phyloP scores from a whole-genome alignment of 2,113 vertebrate genomes.

The Chascanopsetta lugubris region DNA sequence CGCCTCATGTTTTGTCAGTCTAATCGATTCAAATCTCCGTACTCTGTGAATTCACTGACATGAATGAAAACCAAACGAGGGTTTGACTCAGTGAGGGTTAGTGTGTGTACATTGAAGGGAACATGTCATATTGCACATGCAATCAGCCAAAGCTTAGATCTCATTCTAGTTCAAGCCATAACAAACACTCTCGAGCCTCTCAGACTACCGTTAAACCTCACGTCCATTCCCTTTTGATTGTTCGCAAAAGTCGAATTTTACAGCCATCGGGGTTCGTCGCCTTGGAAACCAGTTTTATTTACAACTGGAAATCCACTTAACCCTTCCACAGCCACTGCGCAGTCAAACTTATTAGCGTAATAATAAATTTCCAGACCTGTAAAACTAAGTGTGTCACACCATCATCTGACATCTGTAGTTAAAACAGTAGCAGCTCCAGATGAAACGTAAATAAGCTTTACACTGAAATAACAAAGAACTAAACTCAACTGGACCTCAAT shows the following conservation, averaged over 20 bases:
- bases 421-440: too few species aligned
- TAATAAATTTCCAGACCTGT: too few species aligned
- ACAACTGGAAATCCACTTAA: neutral
- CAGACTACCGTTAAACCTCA: conserved; percentile 14
- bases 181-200: neutral
- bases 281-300: neutral
- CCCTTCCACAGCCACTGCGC: too few species aligned
- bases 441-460: neutral
- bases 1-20: conserved; percentile 21
- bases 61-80: neutral
- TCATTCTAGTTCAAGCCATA: conserved; percentile 55
- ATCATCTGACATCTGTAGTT: neutral
- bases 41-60: neutral
- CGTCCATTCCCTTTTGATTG: conserved; percentile 12
- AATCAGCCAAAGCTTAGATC: conserved; percentile 55
- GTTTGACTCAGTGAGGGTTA: neutral
- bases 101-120: neutral
- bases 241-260: conserved; percentile 1
- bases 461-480: neutral
- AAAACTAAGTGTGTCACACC: neutral
- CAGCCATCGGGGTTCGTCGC: neutral
- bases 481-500: too few species aligned
- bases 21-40: neutral
- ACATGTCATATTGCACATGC: conserved; percentile 34
- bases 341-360: too few species aligned